These are phyloP conservation scores for Eira barbara DNA, from an alignment of 2,113 vertebrate species.

Conservation along the genomic window DNA sequence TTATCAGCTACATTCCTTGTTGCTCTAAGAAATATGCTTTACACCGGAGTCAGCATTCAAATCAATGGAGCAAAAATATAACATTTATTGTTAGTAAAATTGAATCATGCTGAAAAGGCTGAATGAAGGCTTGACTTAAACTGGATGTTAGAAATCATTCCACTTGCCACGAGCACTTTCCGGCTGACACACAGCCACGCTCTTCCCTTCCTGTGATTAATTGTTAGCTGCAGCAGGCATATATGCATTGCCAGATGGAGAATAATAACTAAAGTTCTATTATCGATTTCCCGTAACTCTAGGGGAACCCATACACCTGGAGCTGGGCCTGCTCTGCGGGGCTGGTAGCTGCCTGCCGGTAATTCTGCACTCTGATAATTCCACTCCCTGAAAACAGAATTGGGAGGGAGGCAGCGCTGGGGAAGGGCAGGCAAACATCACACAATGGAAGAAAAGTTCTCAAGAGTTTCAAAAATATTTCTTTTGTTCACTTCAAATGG, in stretches of 20 bases:
- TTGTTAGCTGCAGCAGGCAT: slow-evolving; percentile 41
- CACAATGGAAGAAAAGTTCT: slow-evolving; percentile 64
- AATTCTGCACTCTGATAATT: background rate
- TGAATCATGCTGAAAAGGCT: slow-evolving; percentile 66
- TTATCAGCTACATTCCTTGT: slow-evolving; percentile 71
- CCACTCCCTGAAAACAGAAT: background rate
- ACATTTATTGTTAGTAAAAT: slow-evolving; percentile 71
- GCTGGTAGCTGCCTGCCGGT: background rate
- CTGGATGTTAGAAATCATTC: slow-evolving; percentile 63
- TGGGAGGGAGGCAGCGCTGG: background rate
- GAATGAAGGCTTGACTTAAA: slow-evolving; percentile 55
- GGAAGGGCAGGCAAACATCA: slow-evolving; percentile 7
- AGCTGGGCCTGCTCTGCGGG: background rate
- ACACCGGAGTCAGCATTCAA: slow-evolving; percentile 74
- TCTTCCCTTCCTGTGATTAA: slow-evolving; percentile 63
- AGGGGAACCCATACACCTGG: background rate
- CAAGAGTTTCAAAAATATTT: slow-evolving; percentile 43
- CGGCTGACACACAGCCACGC: slow-evolving; percentile 24
- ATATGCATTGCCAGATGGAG: slow-evolving; percentile 47
- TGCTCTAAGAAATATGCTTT: slow-evolving; percentile 78
- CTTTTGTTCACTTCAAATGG: slow-evolving; percentile 53
- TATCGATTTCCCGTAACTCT: slow-evolving; percentile 54
- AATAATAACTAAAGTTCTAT: slow-evolving; percentile 58
- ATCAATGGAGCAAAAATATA: slow-evolving; percentile 73
- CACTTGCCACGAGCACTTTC: slow-evolving; percentile 60